Conservation (phyloP, 1,140 invertebrate genomes). For the Vollenhovia emeryi region DNA sequence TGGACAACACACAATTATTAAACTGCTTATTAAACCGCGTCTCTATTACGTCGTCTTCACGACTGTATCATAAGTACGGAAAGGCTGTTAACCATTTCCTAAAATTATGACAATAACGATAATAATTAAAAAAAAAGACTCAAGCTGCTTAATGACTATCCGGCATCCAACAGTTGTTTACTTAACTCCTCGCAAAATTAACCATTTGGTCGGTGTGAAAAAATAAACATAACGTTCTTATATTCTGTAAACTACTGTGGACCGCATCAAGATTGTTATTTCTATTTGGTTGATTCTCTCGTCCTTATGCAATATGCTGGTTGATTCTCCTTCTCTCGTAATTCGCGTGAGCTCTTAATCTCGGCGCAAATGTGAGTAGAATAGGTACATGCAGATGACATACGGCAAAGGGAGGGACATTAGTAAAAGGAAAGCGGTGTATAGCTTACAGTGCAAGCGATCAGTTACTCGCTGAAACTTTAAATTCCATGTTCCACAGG, state of each 20-base stretch:
- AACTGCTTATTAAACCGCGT: conserved; percentile 5
- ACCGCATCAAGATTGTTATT: conserved; percentile 79
- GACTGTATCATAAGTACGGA: conserved; percentile 58
- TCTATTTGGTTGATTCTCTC: conserved; percentile 77
- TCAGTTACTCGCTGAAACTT: conserved; percentile 8
- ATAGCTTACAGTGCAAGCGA: conserved; percentile 22
- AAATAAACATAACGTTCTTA: conserved; percentile 81
- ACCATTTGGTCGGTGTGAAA: conserved; percentile 77
- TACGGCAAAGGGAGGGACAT: background rate
- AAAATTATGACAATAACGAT: background rate
- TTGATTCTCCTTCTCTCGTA: conserved; percentile 27
- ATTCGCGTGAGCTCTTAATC: conserved; percentile 32
- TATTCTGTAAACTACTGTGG: conserved; percentile 80
- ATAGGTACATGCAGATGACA: conserved; percentile 50
- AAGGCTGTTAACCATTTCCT: background rate
- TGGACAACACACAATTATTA: conserved; percentile 48
- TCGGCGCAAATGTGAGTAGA: conserved; percentile 48
- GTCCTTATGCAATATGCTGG: conserved; percentile 41
- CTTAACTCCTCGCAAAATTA: conserved; percentile 77
- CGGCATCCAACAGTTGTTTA: conserved; percentile 34
- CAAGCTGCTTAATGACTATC: conserved; percentile 36
- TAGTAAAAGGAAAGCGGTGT: conserved; percentile 7
- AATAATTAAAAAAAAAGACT: background rate
- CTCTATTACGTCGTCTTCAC: background rate
- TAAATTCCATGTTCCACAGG: background rate